phyloP scores from a whole-genome alignment of 2,113 vertebrate species.

The Greenwoodochromis staneri region DNA sequence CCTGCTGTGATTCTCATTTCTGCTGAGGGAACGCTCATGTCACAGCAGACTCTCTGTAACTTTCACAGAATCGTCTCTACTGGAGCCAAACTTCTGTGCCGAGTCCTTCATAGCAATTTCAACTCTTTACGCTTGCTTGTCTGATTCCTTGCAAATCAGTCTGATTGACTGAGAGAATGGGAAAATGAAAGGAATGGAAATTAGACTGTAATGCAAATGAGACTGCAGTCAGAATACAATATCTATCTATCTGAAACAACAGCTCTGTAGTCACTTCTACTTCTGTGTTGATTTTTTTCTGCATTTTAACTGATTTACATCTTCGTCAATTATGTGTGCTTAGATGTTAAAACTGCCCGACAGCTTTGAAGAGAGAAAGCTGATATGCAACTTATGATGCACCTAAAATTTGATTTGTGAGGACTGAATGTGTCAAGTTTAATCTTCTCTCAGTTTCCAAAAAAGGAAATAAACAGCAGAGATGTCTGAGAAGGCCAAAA shows the following conservation, averaged over 20 bases:
- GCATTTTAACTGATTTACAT: not conserved
- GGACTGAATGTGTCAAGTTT: not conserved
- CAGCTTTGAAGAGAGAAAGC: not conserved
- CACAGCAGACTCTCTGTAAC: not conserved
- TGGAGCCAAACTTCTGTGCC: not conserved
- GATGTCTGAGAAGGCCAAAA: not conserved
- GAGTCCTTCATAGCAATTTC: not conserved
- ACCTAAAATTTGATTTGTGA: not conserved
- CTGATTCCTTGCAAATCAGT: not conserved
- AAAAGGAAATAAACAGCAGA: not conserved
- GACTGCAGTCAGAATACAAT: not conserved
- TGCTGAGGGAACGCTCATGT: not conserved
- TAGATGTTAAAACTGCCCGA: not conserved
- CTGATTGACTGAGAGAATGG: not conserved
- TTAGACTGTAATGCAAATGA: conserved; percentile 5
- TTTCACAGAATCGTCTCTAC: not conserved
- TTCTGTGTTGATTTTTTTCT: not conserved
- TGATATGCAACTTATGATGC: not conserved
- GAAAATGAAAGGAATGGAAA: not conserved
- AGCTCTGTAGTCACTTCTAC: not conserved
- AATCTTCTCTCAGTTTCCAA: not conserved
- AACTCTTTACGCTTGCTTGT: not conserved
- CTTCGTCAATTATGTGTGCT: not conserved
- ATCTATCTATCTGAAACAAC: not conserved
- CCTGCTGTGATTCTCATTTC: conserved; percentile 37